Evolutionary conservation across 2,113 vertebrate genomes (phyloP).

Genomic region (Labeo catla): DNA sequence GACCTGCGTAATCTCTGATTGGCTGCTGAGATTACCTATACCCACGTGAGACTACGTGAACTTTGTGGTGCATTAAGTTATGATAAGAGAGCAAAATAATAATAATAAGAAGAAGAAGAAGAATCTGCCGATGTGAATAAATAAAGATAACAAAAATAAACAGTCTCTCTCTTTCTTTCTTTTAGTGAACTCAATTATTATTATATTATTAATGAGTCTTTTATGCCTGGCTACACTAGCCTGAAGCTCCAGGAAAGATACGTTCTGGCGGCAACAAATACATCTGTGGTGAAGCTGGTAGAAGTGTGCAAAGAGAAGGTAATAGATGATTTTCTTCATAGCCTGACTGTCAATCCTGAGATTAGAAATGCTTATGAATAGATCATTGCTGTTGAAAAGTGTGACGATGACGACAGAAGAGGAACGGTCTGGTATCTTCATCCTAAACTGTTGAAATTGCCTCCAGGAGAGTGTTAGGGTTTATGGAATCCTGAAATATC

Average conservation of each 20-base stretch:
- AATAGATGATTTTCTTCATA: background rate
- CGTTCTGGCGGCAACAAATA: conserved; percentile 9
- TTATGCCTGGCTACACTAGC: no score
- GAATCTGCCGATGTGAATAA: no score
- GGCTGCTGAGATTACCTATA: no score
- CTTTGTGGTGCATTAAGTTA: no score
- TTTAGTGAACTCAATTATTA: no score
- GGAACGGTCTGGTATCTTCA: background rate
- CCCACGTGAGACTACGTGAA: no score
- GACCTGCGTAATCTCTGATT: no score
- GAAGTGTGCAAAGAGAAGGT: background rate
- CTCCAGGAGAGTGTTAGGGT: background rate
- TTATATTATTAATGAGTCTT: no score
- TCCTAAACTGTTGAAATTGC: background rate
- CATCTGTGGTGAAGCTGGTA: conserved; percentile 10
- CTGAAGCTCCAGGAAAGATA: background rate
- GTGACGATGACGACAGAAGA: background rate
- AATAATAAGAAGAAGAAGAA: no score
- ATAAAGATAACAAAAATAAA: no score
- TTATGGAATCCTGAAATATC: background rate
- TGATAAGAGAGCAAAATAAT: no score
- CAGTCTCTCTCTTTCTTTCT: no score
- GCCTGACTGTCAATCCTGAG: background rate
- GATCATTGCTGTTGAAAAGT: background rate
- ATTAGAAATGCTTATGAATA: background rate